Conservation (phyloP, 2,797 vertebrate genomes). For the Cichlasoma orientale region DNA sequence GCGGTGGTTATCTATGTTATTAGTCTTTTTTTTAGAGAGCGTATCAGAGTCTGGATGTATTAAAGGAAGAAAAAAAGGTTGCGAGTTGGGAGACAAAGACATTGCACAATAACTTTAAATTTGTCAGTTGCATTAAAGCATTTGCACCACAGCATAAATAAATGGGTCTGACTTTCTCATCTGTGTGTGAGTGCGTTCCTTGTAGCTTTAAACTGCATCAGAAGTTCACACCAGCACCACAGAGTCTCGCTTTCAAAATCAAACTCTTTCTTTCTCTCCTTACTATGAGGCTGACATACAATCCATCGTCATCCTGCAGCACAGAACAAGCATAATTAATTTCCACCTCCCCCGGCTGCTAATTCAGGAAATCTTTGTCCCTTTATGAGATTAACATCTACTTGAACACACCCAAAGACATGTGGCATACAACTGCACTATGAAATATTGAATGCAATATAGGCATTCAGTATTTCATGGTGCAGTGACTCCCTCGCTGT, state of each 20-base stretch:
- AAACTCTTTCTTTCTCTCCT: not conserved
- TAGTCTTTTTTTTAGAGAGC: too few relatives aligned
- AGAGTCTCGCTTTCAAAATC: not conserved
- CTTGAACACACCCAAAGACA: constrained; percentile 15
- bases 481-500: not conserved
- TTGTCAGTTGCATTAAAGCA: not conserved
- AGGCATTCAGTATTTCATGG: not conserved
- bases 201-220: too few relatives aligned
- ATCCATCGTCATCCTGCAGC: not conserved
- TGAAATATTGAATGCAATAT: not conserved
- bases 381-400: constrained; percentile 2
- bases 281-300: not conserved
- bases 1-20: too few relatives aligned
- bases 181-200: too few relatives aligned
- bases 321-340: not conserved
- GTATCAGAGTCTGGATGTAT: not conserved
- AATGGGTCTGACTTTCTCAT: not conserved
- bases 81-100: not conserved
- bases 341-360: not conserved
- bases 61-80: not conserved
- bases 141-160: not conserved
- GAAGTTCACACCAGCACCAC: not conserved
- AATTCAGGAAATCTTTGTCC: constrained; percentile 26
- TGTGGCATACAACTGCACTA: not conserved
- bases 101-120: not conserved